Conservation (phyloP, 2,113 vertebrate genomes). For the Struthio camelus region DNA sequence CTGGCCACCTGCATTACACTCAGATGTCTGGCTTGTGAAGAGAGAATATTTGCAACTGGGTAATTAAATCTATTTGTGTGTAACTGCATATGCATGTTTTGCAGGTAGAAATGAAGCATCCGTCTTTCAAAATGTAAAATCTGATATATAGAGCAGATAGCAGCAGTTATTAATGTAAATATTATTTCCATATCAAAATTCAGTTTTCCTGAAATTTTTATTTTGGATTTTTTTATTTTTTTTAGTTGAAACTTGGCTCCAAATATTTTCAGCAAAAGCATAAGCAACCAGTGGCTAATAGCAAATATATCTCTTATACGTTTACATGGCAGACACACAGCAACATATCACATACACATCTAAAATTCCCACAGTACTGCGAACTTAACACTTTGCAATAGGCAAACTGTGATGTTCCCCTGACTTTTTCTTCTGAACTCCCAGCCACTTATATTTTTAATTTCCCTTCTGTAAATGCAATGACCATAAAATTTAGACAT, state of each 20-base stretch:
- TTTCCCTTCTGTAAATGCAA: neutral
- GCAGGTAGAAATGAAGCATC: neutral
- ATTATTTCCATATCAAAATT: neutral
- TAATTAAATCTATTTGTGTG: conserved; percentile 40
- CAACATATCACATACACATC: neutral
- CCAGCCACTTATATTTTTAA: neutral
- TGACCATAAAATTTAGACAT: neutral
- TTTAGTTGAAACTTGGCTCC: neutral
- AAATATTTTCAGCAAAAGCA: neutral
- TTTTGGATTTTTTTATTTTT: neutral
- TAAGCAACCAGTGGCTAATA: neutral
- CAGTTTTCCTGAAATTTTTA: neutral
- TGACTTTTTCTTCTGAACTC: neutral
- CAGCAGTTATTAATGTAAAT: neutral
- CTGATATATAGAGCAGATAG: neutral
- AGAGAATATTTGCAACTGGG: conserved; percentile 35
- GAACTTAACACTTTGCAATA: neutral
- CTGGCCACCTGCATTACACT: conserved; percentile 28
- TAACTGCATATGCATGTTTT: neutral
- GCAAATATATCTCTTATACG: neutral
- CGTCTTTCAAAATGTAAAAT: neutral
- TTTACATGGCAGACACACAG: neutral
- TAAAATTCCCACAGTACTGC: neutral
- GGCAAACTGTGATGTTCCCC: neutral
- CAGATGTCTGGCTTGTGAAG: conserved; percentile 22